These are phyloP conservation scores for Noctua fimbriata DNA, from an alignment of 2,888 invertebrate species.

Conservation along the genomic window DNA sequence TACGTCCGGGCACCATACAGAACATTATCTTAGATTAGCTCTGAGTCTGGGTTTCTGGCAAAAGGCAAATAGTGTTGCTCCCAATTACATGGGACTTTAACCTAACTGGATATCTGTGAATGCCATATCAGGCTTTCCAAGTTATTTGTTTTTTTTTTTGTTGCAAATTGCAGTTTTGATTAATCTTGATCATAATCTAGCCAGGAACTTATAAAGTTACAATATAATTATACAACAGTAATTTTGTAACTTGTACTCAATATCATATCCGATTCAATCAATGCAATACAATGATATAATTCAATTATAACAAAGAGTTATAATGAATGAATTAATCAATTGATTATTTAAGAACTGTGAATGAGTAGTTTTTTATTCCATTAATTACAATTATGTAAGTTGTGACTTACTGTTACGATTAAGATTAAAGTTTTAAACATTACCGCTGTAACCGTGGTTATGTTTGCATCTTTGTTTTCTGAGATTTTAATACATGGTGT, in stretches of 20 bases:
- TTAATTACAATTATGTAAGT: conserved; percentile 22
- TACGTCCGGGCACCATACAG: no score
- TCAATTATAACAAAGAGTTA: conserved; percentile 33
- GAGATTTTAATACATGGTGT: neutral
- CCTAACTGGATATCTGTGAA: neutral
- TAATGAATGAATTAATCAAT: conserved; percentile 27
- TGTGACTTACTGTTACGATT: neutral
- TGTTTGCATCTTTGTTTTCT: neutral
- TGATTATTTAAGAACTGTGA: conserved; percentile 21
- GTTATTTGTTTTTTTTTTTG: neutral
- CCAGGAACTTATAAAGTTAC: neutral
- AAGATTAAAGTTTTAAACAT: neutral
- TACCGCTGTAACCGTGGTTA: neutral
- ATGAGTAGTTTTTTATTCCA: conserved; percentile 35
- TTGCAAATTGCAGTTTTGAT: neutral
- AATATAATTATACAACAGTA: conserved; percentile 25
- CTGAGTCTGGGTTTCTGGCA: no score
- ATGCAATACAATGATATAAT: conserved; percentile 20
- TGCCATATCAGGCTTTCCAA: no score
- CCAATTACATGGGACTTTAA: no score
- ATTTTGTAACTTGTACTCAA: conserved; percentile 7
- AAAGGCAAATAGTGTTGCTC: no score
- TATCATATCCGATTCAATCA: conserved; percentile 45
- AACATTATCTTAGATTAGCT: no score
- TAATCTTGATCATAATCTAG: conserved; percentile 34